Base-by-base conservation (phyloP, 2,797 vertebrate genomes). In the Danio jaintianensis region DNA sequence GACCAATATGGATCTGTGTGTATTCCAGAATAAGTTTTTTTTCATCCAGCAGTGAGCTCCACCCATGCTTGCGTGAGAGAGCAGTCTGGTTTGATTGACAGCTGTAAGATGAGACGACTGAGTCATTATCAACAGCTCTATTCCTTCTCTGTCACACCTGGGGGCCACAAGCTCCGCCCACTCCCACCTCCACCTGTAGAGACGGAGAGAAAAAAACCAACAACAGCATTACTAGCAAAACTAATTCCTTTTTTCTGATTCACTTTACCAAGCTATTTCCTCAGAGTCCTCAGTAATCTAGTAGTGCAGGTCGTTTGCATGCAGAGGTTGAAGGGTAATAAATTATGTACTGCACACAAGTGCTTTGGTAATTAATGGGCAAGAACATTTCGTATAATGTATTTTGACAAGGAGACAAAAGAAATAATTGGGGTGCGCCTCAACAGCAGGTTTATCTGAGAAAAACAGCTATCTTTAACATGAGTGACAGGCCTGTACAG, bases 61-160 rank as follows among this genome's bases (percentile, higher is more conserved):
- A 72, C 67, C 75, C 53, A 11, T 36, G 64, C 29, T 83, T 75
- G 81, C 75, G 74, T 85, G 70, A 71, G 69, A 85, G 55, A 4
- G 53, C 7, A 59, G 22, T 22, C 16, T 70, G 38, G 10, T 64
- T 66, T 53, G 75, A 80, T 80, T 55, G 68, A 53, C 82, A 76
- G 73, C 48, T 83, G 78, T 71, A 56, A 62, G 59, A 61, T 55
- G 75, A 45, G 56, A 67, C 50, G 62, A 7, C 56, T 79, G 68
- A 79, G 47, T 72, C 78, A 79, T 16, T 36, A 16, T 61, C 20
- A 13, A 74, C 8, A 55, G 71, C 43, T 72, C 77, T 80, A 47
- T 72, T 77, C 5, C 4, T 53, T 50, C 38, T 62, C 29, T 9
- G 5, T 82, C 68, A 64, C 63, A 53, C 20, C 59, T 72, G 63